These are phyloP conservation scores for Syncerus caffer DNA, from an alignment of 2,797 vertebrate genomes.

Conservation along the genomic window DNA sequence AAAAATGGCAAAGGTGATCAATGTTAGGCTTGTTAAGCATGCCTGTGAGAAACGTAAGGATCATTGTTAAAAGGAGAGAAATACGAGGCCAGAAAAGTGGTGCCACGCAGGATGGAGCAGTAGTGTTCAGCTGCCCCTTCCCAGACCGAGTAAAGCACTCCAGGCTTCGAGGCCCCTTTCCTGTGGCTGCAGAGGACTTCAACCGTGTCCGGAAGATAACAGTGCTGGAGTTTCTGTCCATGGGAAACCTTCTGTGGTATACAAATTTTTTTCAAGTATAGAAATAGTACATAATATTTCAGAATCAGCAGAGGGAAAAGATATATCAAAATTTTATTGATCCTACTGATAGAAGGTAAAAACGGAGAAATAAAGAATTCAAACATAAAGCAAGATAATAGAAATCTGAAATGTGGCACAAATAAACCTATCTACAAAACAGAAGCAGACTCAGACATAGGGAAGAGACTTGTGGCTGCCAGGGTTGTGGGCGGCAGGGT, in stretches of 20 bases:
- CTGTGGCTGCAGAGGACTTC: fast-evolving
- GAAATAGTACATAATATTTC: background rate
- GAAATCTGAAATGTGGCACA: background rate
- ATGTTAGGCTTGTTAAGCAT: background rate
- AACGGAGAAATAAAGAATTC: background rate
- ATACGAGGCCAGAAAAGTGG: background rate
- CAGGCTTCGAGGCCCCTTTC: background rate
- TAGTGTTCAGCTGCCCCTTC: background rate
- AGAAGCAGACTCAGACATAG: background rate
- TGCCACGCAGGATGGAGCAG: fast-evolving
- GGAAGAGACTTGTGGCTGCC: background rate
- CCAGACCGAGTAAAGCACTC: background rate
- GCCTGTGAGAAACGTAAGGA: background rate
- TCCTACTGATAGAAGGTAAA: background rate
- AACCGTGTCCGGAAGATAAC: constrained; percentile 98
- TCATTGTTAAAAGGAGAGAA: background rate
- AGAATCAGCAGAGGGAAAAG: background rate
- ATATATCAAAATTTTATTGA: background rate
- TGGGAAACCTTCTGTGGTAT: constrained; percentile 93
- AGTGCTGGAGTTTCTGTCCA: constrained; percentile 95
- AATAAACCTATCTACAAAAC: background rate
- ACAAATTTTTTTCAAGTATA: constrained; percentile 86
- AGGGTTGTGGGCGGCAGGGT: background rate
- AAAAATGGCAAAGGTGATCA: background rate
- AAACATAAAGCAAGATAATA: background rate